These are phyloP conservation scores for Hermaeophaga mercurialis DNA, from an alignment of 2,888 invertebrate species.

Conservation along the genomic window DNA sequence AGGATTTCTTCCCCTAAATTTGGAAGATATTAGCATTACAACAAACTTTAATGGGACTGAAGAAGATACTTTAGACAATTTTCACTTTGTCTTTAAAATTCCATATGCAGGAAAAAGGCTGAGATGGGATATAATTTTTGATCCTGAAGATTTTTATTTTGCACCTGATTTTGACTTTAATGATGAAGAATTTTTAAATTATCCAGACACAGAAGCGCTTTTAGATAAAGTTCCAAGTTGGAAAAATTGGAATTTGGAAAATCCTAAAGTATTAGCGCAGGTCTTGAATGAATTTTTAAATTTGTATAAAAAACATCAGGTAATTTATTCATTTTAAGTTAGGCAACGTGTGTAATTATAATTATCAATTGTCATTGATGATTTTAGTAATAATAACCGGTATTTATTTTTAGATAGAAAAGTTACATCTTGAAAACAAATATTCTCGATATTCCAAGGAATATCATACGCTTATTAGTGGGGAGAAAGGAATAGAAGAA, in stretches of 20 bases:
- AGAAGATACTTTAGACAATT: constrained; percentile 30
- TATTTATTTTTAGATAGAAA: constrained; percentile 43
- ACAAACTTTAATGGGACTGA: constrained; percentile 19
- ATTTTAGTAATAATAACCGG: too few relatives aligned
- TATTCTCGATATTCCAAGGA: constrained; percentile 65
- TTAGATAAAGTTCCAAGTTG: constrained; percentile 64
- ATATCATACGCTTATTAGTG: constrained; percentile 66
- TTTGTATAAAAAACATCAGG: constrained; percentile 70
- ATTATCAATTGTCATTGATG: too few relatives aligned
- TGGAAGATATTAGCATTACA: constrained; percentile 32
- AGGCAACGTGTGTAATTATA: too few relatives aligned
- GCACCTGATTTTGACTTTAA: constrained; percentile 80
- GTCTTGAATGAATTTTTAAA: constrained; percentile 67
- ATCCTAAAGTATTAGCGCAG: constrained; percentile 64
- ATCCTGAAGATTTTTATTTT: constrained; percentile 58
- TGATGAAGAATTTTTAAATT: constrained; percentile 68
- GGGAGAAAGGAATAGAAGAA: constrained; percentile 59
- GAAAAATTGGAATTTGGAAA: constrained; percentile 67
- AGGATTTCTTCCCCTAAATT: constrained; percentile 39
- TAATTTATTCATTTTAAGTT: constrained; percentile 42
- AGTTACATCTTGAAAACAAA: constrained; percentile 58
- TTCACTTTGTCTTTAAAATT: constrained; percentile 66
- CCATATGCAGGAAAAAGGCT: constrained; percentile 73
- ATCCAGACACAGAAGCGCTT: constrained; percentile 63
- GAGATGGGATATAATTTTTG: constrained; percentile 74